Conservation (phyloP, 2,113 vertebrate species). For the Cichladusa arquata region DNA sequence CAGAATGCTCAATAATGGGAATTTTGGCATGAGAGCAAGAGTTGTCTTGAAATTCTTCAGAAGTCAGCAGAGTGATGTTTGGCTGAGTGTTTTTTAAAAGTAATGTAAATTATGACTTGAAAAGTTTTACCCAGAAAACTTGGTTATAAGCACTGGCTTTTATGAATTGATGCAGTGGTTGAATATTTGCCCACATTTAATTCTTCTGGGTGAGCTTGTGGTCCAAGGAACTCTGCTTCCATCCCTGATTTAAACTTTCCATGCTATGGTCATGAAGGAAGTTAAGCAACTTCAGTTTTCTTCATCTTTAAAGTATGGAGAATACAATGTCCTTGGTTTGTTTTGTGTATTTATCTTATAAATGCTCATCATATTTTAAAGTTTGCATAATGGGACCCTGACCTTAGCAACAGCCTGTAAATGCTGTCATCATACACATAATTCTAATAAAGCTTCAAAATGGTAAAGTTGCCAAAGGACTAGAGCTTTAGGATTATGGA, state of each 20-base stretch:
- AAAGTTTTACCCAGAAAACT: neutral
- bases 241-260: neutral
- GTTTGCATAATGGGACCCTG: constrained; percentile 30
- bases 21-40: neutral
- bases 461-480: neutral
- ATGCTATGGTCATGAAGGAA: neutral
- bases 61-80: neutral
- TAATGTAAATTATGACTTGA: neutral
- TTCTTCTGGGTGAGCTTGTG: neutral
- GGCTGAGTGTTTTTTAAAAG: neutral
- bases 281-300: constrained; percentile 6
- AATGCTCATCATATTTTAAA: constrained; percentile 25
- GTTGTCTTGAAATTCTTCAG: neutral
- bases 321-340: constrained; percentile 22
- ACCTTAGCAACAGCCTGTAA: constrained; percentile 24
- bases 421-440: neutral
- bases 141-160: neutral
- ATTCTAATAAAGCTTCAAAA: constrained; percentile 16
- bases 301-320: neutral
- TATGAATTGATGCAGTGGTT: neutral
- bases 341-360: constrained; percentile 14
- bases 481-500: neutral
- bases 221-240: neutral
- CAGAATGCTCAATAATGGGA: neutral
- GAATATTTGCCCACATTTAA: neutral